Conservation (phyloP, 2,113 vertebrate genomes). For the Melanotaenia duboulayi region DNA sequence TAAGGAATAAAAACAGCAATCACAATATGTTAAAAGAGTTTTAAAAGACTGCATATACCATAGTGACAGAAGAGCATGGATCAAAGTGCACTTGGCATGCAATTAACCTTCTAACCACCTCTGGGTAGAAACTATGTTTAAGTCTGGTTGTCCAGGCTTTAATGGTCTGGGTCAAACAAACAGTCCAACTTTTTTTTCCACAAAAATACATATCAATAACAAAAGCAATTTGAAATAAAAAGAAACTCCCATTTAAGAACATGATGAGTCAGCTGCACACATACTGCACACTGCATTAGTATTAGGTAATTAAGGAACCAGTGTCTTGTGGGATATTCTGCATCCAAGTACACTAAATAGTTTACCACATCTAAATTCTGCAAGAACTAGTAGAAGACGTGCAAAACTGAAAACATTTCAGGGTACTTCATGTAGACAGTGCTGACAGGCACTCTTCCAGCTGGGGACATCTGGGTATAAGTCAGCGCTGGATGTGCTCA, state of each 20-base stretch:
- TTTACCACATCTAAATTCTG: conserved; percentile 8
- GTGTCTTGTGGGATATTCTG: neutral
- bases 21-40: too few relatives aligned
- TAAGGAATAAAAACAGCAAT: too few relatives aligned
- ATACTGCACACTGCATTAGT: neutral
- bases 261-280: neutral
- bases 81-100: too few relatives aligned
- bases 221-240: neutral
- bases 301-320: neutral
- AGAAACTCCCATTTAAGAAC: neutral
- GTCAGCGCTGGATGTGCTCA: conserved; percentile 44
- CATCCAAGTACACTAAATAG: neutral
- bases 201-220: too few relatives aligned
- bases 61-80: too few relatives aligned
- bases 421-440: conserved; percentile 43
- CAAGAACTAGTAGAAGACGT: conserved; percentile 33
- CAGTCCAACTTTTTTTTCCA: too few relatives aligned
- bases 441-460: conserved; percentile 42
- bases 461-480: conserved; percentile 61
- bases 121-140: too few relatives aligned
- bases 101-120: too few relatives aligned
- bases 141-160: too few relatives aligned
- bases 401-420: conserved; percentile 46
- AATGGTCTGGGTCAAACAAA: too few relatives aligned
- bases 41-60: too few relatives aligned